Base-by-base conservation (phyloP, 2,888 invertebrate genomes). In the Amblyjoppa fuscipennis region DNA sequence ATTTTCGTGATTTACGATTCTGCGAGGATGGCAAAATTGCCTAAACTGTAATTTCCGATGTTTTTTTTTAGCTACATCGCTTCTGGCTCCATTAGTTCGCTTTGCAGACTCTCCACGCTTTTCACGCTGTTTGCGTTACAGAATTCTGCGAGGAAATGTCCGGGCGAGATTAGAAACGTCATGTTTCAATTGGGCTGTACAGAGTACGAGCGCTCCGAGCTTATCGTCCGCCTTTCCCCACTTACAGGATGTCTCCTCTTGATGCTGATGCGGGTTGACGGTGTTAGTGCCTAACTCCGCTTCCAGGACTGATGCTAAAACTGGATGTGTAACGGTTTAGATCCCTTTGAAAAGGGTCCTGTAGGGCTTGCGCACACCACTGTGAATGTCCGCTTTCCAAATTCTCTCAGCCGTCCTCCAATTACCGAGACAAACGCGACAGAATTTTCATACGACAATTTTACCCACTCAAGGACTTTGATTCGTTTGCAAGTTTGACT, bases 241-340 rank as follows among this genome's bases (percentile, higher is more conserved):
- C 56, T 56, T 56, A 56, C 56, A 56, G 9, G 25, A 56, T n/a
- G 56, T 56, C 25, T 20, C 59, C 25, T 59, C 28, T 49, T 59
- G 59, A 59, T 59, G 59, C 25, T 59, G 59, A 59, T 59, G 59
- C 59, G 28, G 59, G 59, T 59, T 28, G 59, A 59, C 25, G 59
- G 59, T 59, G 59, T 59, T 59, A 28, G 59, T 11, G 59, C 28
- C 59, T 16, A 59, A 59, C 59, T 28, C 25, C 59, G 59, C 59
- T 59, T 59, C 13, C 28, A 25, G 11, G 28, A 59, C 28, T 59
- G 13, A 59, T 59, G 25, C 25, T 59, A 11, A 59, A 28, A 4
- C 59, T 28, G 25, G 59, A 25, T 59, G 28, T 28, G 59, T 13
- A 59, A 25, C 59, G 25, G 28, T 9, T 25, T 59, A 28, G 59